Evolutionary conservation across 1,140 invertebrate genomes (phyloP).

Genomic region (Whitmania pigra): DNA sequence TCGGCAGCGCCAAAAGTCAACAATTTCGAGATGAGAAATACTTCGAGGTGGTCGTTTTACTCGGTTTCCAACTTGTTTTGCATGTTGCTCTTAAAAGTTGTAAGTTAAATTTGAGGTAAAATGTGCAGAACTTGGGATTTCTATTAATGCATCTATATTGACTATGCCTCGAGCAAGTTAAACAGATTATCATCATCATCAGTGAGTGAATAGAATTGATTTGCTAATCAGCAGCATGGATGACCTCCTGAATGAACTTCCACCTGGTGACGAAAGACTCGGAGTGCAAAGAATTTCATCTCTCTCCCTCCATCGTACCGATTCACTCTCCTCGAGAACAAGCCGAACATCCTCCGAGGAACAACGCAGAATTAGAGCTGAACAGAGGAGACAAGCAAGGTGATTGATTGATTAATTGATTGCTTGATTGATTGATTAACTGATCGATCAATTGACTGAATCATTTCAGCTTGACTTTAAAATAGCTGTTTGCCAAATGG

Average conservation of each 20-base stretch:
- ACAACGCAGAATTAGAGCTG: background rate
- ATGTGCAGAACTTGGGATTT: background rate
- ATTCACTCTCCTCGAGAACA: background rate
- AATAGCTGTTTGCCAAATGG: background rate
- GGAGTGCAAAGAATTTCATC: background rate
- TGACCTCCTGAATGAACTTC: background rate
- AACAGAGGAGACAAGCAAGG: slow-evolving; percentile 12
- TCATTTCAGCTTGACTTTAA: background rate
- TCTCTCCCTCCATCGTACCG: background rate
- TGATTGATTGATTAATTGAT: slow-evolving; percentile 2
- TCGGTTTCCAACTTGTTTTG: background rate
- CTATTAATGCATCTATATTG: background rate
- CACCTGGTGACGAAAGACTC: background rate
- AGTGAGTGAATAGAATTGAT: too few relatives aligned
- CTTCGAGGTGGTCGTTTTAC: background rate
- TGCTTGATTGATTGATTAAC: background rate
- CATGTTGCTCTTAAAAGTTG: background rate
- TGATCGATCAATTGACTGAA: background rate
- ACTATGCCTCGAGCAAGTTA: too few relatives aligned
- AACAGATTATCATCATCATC: too few relatives aligned
- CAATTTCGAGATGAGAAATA: background rate
- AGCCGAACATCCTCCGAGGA: background rate
- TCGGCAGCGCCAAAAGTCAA: background rate
- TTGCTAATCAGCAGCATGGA: slow-evolving; percentile 5
- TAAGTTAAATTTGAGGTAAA: background rate